Base-by-base conservation (phyloP, 1,140 invertebrate species). In the Reticulitermes speratus region DNA sequence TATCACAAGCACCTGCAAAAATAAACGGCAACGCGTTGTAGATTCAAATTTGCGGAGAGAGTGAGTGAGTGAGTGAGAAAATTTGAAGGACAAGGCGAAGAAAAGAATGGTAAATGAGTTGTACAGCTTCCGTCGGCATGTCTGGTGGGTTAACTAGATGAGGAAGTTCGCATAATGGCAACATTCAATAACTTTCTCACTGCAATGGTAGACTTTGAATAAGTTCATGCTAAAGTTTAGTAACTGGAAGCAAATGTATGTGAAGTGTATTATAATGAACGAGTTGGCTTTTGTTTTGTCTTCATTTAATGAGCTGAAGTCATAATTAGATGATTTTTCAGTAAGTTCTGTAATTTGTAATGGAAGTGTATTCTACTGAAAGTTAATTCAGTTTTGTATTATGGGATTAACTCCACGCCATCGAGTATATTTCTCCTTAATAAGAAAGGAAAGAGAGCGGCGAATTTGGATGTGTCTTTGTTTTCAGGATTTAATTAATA, bases 81-180 rank as follows among this genome's bases (percentile, higher is more conserved):
- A 55, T 25, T 25, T 75, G 65, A 75, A 75, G 2, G n/a, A 14
- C 65, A 75, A 75, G 25, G 25, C 14, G 65, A 75, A 75, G 65
- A 30, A 75, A 75, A 75, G 25, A 75, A 75, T 75, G n/a, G 65
- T 75, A 30, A 25, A 75, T 14, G n/a, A 75, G 25, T 30, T 75
- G 14, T 75, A 30, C 9, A 25, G 65, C 65, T 30, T 14, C 25
- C n/a, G 65, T 75, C n/a, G n/a, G 65, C 65, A 30, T n/a, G n/a
- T 9, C 65, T 75, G n/a, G 65, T 75, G 65, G 14, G 65, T 75
- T 7, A 75, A 75, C 65, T 75, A 75, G n/a, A 16, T 75, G 65
- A 75, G 65, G 65, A 75, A 75, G 25, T 75, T 75, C 65, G n/a
- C 25, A 75, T 75, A 75, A 75, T 30, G 65, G 65, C 25, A 75